Evolutionary conservation across 1,140 invertebrate species (phyloP).

Genomic region (roundworm (Caenorhabditis elegans)): DNA sequence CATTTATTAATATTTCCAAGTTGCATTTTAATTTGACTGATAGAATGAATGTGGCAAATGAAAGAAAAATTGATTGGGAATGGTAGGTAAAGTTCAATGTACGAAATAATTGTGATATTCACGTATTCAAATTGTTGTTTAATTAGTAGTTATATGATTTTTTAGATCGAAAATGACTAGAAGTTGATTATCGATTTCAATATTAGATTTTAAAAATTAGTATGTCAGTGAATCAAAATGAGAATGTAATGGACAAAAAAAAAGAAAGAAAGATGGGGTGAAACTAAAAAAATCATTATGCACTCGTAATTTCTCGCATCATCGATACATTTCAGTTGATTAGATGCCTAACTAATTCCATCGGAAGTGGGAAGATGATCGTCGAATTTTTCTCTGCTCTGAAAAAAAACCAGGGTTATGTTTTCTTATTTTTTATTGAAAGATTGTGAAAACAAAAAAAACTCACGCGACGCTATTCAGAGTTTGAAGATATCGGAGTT

Average conservation of each 20-base stretch:
- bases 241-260: not conserved
- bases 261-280: not conserved
- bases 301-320: constrained; percentile 18
- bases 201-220: too few relatives aligned
- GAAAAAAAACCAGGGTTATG: constrained; percentile 8
- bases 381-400: constrained; percentile 66
- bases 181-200: not conserved
- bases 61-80: too few relatives aligned
- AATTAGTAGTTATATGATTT: not conserved
- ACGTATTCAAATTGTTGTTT: too few relatives aligned
- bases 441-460: not conserved
- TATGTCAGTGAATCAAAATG: not conserved
- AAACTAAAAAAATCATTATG: not conserved
- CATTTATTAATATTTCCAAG: too few relatives aligned
- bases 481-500: constrained; percentile 76
- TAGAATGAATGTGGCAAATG: too few relatives aligned
- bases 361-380: constrained; percentile 67
- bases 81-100: too few relatives aligned
- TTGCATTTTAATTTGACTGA: too few relatives aligned
- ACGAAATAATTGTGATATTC: too few relatives aligned
- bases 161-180: not conserved
- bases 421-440: not conserved
- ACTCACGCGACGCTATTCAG: constrained; percentile 78
- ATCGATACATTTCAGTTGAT: constrained; percentile 34
- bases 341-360: constrained; percentile 72